phyloP scores from a whole-genome alignment of 1,140 invertebrate species.

The Littorina saxatilis region DNA sequence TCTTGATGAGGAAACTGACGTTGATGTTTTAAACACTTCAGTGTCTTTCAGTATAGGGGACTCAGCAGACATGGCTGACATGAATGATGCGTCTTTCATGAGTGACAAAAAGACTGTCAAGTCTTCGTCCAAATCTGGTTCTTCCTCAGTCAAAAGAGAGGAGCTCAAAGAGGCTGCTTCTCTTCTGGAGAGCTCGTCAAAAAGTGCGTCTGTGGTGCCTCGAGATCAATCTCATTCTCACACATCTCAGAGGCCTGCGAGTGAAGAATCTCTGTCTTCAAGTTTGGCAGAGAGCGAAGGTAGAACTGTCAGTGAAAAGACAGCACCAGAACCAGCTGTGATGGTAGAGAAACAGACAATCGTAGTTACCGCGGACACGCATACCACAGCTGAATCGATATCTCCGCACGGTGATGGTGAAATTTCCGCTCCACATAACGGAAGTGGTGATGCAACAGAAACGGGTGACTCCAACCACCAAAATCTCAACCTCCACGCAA shows the following conservation, averaged over 20 bases:
- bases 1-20: constrained; percentile 23
- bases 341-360: too few species aligned
- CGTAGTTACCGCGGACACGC: not conserved
- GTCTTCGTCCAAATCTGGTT: not conserved
- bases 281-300: not conserved
- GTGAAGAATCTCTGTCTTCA: not conserved
- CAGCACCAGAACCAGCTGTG: not conserved
- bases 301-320: not conserved
- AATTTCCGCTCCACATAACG: not conserved
- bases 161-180: not conserved
- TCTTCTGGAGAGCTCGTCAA: not conserved
- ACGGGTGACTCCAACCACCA: not conserved
- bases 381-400: not conserved
- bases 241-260: not conserved
- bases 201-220: not conserved
- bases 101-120: not conserved
- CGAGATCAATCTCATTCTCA: not conserved
- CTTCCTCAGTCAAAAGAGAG: not conserved
- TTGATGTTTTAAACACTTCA: not conserved
- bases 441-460: not conserved
- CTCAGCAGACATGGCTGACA: not conserved
- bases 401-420: not conserved
- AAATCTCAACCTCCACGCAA: not conserved
- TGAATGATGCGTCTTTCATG: not conserved
- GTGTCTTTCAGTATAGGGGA: not conserved